These are phyloP conservation scores for Paramormyrops kingsleyae DNA, from an alignment of 2,113 vertebrate genomes.

Conservation along the genomic window DNA sequence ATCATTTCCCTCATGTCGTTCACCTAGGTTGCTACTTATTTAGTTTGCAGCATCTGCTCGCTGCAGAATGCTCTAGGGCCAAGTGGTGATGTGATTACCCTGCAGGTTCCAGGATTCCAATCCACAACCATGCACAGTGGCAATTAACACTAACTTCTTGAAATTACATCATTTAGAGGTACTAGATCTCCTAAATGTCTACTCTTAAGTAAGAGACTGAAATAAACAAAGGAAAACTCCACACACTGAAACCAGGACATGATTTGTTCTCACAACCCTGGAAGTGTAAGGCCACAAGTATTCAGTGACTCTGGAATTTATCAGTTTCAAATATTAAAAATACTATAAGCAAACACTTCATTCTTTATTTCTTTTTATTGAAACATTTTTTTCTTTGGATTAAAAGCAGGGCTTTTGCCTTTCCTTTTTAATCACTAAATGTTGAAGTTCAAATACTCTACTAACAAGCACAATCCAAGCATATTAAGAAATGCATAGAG, in stretches of 20 bases:
- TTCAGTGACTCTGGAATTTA: background rate
- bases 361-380: constrained; percentile 29
- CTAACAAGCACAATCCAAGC: constrained; percentile 45
- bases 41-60: no score
- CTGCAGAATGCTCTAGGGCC: background rate
- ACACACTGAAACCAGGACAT: background rate
- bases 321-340: background rate
- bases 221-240: background rate
- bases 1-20: no score
- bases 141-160: background rate
- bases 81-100: background rate
- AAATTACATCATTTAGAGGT: background rate
- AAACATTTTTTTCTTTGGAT: constrained; percentile 45
- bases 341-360: background rate
- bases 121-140: background rate
- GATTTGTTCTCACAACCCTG: background rate
- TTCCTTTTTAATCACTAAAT: constrained; percentile 37
- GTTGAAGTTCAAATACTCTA: constrained; percentile 27
- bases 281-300: background rate
- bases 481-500: constrained; percentile 47
- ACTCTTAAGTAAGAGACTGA: background rate
- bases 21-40: no score
- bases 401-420: constrained; percentile 36
- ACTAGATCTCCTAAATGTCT: background rate
- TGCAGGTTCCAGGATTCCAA: background rate